Percentiles rank a stretch among this genome's conserved stretches.
Evolutionary conservation across 1,140 invertebrate genomes (phyloP).

Genomic region (Daktulosphaira vitifoliae): DNA sequence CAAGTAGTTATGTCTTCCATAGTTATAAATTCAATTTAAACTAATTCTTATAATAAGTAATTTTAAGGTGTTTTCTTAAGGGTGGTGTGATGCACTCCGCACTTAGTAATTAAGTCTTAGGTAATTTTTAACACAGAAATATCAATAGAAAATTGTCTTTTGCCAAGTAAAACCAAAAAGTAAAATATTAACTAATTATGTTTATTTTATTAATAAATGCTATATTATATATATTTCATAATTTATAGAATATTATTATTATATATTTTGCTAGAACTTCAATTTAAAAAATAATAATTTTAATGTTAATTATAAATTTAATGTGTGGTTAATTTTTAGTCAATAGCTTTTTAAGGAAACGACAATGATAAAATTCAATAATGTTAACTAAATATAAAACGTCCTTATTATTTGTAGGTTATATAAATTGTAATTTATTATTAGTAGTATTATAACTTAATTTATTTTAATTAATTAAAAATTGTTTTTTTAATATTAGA

Average conservation of each 20-base stretch:
- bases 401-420: constrained; percentile 29
- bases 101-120: constrained; percentile 30
- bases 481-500: constrained; percentile 22
- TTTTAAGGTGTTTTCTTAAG: not conserved
- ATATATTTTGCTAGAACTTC: constrained; percentile 26
- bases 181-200: constrained; percentile 26
- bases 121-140: constrained; percentile 28
- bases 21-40: constrained; percentile 26
- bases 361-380: constrained; percentile 25
- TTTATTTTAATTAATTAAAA: constrained; percentile 28
- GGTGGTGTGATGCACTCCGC: constrained; percentile 22
- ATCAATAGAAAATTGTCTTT: constrained; percentile 30
- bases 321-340: constrained; percentile 33
- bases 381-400: constrained; percentile 31
- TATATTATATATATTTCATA: constrained; percentile 15
- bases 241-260: constrained; percentile 1
- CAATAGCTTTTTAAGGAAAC: constrained; percentile 30
- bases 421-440: not conserved
- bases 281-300: constrained; percentile 11
- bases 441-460: constrained; percentile 8
- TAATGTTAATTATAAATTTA: constrained; percentile 25
- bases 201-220: constrained; percentile 22
- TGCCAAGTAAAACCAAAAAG: constrained; percentile 32
- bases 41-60: constrained; percentile 6
- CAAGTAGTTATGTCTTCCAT: constrained; percentile 33